Percentiles rank a stretch among this genome's conserved stretches.
These are phyloP conservation scores for Orientallactaga sibirica DNA, from an alignment of 2,797 vertebrate species.

Conservation along the genomic window DNA sequence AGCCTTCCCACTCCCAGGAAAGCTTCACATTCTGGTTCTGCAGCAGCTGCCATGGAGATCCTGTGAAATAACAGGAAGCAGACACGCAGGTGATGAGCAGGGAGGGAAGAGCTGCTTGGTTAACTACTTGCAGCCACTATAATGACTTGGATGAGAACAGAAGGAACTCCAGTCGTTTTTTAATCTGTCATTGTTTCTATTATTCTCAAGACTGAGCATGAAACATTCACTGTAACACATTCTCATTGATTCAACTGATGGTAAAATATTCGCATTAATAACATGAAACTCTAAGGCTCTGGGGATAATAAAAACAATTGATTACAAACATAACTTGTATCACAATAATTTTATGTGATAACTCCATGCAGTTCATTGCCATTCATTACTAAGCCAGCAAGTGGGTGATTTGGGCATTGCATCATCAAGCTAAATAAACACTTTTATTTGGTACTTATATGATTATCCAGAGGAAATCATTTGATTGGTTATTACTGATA, in stretches of 20 bases:
- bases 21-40: background rate
- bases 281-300: conserved; percentile 70
- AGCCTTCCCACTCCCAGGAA: background rate
- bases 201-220: conserved; percentile 80
- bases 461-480: conserved; percentile 66
- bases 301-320: conserved; percentile 80
- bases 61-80: background rate
- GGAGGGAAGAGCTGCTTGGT: background rate
- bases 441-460: conserved; percentile 68
- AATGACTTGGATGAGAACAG: conserved; percentile 46
- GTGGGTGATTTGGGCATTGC: conserved; percentile 65
- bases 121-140: background rate
- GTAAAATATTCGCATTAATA: conserved; percentile 85
- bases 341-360: conserved; percentile 79
- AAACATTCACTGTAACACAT: conserved; percentile 80
- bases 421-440: conserved; percentile 62
- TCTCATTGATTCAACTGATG: conserved; percentile 84
- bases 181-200: conserved; percentile 76
- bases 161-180: conserved; percentile 15
- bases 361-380: conserved; percentile 81
- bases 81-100: background rate
- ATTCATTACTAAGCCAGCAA: conserved; percentile 79
- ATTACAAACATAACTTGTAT: conserved; percentile 73
- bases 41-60: background rate
- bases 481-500: conserved; percentile 63